Evolutionary conservation across 2,888 invertebrate species (phyloP).

Genomic region (Morpho deidamia): DNA sequence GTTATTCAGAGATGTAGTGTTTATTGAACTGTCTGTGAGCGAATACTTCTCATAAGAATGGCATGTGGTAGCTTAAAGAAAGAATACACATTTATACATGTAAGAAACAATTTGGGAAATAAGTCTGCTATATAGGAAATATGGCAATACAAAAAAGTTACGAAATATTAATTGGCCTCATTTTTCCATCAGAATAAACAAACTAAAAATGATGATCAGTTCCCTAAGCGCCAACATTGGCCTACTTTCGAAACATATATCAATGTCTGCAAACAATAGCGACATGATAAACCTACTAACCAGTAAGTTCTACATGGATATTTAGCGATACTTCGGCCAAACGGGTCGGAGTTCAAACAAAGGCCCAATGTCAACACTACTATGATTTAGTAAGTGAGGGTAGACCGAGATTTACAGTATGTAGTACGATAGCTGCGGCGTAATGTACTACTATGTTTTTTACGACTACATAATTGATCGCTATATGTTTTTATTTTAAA

Average conservation of each 20-base stretch:
- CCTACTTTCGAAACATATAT: not conserved
- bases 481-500: too few species aligned
- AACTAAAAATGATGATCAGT: too few species aligned
- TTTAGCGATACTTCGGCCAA: constrained; percentile 8
- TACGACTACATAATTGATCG: not conserved
- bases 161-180: not conserved
- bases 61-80: too few species aligned
- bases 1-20: too few species aligned
- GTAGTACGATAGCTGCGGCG: constrained; percentile 5
- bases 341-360: constrained; percentile 15
- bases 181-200: too few species aligned
- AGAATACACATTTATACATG: too few species aligned
- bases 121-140: too few species aligned
- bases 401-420: constrained; percentile 4
- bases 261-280: constrained; percentile 1
- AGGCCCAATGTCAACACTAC: constrained; percentile 13
- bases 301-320: constrained; percentile 3
- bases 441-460: constrained; percentile 6
- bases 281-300: constrained; percentile 5
- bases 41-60: too few species aligned
- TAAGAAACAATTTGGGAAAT: too few species aligned
- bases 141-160: not conserved
- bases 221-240: too few species aligned
- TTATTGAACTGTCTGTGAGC: too few species aligned
- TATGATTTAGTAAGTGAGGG: constrained; percentile 13